Evolutionary conservation across 2,888 invertebrate genomes (phyloP), one percentile per base, ranked within the genome.

Genomic region (Phania funesta): DNA sequence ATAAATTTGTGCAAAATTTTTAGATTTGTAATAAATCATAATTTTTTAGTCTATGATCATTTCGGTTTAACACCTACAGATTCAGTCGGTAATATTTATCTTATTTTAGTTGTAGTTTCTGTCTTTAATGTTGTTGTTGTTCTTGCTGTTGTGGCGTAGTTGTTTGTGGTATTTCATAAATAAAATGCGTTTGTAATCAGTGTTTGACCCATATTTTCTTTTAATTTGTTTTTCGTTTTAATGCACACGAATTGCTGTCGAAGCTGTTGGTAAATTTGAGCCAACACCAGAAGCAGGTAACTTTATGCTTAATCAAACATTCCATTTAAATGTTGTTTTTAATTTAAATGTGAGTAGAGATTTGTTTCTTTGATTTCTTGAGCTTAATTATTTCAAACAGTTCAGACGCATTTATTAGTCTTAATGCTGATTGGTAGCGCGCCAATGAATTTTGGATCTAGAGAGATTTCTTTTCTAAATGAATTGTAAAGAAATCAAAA

Each of bases 1-100:
- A 41, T 62, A 60, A 76, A 76, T 60, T 68, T 68, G 18, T 76
- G 13, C 50, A n/a, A 60, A 44, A 60, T 13, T 50, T 70, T 80
- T 52, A 35, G 26, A 80, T 65, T 29, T 62, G 54, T 62, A 81
- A 81, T 77, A 81, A 81, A 77, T 81, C 81, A 77, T 73, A 76
- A 81, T 77, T 81, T n/a, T 67, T 50, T 24, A 24, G 58, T 73
- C 67, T 48, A 73, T 68, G 68, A 81, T 81, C 81, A 48, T 76
- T 60, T 67, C 65, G 62, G 54, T 71, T 71, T 62, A 67, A 81
- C 81, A 81, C 81, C 81, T 81, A 81, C 81, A 71, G 74, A 73
- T 65, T 50, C 38, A 65, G 67, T 54, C 64, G n/a, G 62, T 70
- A 48, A 48, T 46, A 77, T 64, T 77, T 77, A 68, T 70, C 54